A percentile compares a stretch with the other conserved stretches of the same genome.
phyloP scores from a whole-genome alignment of 2,113 vertebrate species.

The Aix galericulata region DNA sequence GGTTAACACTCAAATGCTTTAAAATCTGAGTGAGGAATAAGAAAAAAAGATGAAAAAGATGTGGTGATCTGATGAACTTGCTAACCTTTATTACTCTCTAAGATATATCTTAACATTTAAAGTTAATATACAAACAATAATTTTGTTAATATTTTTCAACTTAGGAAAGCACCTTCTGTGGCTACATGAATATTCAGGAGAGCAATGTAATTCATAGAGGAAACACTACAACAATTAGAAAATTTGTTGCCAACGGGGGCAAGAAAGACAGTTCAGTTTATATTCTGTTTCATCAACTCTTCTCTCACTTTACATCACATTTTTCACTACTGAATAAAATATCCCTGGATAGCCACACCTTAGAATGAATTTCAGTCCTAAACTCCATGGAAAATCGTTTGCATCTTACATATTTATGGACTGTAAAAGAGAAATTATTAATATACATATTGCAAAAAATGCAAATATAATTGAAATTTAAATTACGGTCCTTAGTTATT shows the following conservation, averaged over 20 bases:
- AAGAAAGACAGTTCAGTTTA: background rate
- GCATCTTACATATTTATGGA: background rate
- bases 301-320: background rate
- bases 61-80: slow-evolving; percentile 67
- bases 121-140: background rate
- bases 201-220: background rate
- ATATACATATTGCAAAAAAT: background rate
- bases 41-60: slow-evolving; percentile 55
- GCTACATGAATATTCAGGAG: background rate
- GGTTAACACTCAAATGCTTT: slow-evolving; percentile 84
- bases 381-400: background rate
- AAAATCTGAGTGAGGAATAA: slow-evolving; percentile 70
- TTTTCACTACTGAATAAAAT: background rate
- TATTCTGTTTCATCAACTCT: background rate
- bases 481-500: background rate
- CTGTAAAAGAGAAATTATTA: background rate
- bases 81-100: slow-evolving; percentile 56
- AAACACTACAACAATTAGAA: background rate
- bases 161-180: background rate
- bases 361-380: background rate
- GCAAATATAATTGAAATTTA: background rate
- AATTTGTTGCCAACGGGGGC: background rate
- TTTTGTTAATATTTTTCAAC: slow-evolving; percentile 18
- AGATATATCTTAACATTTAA: slow-evolving; percentile 55
- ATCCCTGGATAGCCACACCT: background rate